phyloP scores from a whole-genome alignment of 2,888 invertebrate species.

The Drosophila phalerata region DNA sequence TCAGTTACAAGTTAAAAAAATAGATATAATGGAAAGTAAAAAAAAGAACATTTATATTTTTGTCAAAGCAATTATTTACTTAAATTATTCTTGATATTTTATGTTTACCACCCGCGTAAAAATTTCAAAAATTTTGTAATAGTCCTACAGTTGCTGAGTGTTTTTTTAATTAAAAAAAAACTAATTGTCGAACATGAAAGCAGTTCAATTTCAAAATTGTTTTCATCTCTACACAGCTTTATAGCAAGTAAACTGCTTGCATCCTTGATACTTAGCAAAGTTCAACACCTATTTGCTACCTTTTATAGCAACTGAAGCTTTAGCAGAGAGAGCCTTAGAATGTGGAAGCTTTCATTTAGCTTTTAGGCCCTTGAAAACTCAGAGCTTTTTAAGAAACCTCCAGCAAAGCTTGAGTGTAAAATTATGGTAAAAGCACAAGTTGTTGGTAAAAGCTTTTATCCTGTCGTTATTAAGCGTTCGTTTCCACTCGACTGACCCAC shows the following conservation, averaged over 20 bases:
- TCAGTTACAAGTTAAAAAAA: too few relatives aligned
- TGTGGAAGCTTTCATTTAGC: conserved; percentile 12
- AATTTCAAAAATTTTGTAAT: too few relatives aligned
- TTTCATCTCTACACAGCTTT: conserved; percentile 36
- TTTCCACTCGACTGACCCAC: conserved; percentile 51
- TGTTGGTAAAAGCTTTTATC: background rate
- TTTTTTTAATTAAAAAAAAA: too few relatives aligned
- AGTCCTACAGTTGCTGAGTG: too few relatives aligned
- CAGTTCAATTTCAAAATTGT: background rate
- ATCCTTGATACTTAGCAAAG: background rate
- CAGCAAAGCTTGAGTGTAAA: too few relatives aligned
- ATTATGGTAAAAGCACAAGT: background rate
- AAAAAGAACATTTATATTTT: too few relatives aligned
- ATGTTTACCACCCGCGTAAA: too few relatives aligned
- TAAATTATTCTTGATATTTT: too few relatives aligned
- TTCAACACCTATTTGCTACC: background rate
- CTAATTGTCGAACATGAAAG: background rate
- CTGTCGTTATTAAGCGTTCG: background rate
- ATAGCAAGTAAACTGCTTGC: conserved; percentile 29
- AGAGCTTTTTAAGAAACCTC: background rate
- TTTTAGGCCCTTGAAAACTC: background rate
- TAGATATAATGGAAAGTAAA: too few relatives aligned
- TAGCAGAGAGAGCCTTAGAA: background rate
- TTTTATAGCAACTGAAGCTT: conserved; percentile 19
- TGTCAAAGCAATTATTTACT: too few relatives aligned